phyloP scores from a whole-genome alignment of 37 sponge, comb jelly and placozoan genomes.

The Ianthella basta region DNA sequence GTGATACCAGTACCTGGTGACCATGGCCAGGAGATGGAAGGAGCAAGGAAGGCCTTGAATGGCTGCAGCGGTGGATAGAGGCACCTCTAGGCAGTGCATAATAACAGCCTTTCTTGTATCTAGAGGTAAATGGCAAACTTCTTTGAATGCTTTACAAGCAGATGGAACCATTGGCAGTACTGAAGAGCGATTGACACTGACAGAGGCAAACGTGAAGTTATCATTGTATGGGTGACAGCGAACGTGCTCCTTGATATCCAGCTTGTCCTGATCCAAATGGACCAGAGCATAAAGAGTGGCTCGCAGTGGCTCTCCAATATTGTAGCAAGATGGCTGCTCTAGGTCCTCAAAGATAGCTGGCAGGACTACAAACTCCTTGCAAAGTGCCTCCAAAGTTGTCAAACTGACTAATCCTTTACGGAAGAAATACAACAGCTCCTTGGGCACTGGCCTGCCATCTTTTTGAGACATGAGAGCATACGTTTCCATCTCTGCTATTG shows the following conservation, averaged over 20 bases:
- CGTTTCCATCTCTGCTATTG: neutral
- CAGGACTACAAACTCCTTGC: neutral
- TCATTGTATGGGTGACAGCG: conserved; percentile 11
- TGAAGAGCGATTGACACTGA: neutral
- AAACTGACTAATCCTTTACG: neutral
- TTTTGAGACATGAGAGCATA: neutral
- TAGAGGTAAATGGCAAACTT: neutral
- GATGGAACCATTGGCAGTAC: neutral
- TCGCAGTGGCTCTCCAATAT: neutral
- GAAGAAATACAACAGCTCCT: neutral
- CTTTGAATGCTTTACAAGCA: neutral
- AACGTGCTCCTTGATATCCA: neutral
- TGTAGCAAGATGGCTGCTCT: neutral
- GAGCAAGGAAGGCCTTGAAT: neutral
- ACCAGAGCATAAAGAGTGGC: conserved; percentile 10
- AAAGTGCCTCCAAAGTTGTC: conserved; percentile 2
- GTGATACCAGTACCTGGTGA: conserved; percentile 5
- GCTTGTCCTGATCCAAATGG: neutral
- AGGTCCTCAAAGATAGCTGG: neutral
- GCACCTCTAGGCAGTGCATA: neutral
- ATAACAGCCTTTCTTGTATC: neutral
- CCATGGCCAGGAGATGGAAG: neutral
- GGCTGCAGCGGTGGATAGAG: neutral
- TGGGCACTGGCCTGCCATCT: neutral
- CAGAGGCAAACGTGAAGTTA: neutral